Evolutionary conservation across 2,888 invertebrate species (phyloP).

Genomic region (Xanthorhoe designata): DNA sequence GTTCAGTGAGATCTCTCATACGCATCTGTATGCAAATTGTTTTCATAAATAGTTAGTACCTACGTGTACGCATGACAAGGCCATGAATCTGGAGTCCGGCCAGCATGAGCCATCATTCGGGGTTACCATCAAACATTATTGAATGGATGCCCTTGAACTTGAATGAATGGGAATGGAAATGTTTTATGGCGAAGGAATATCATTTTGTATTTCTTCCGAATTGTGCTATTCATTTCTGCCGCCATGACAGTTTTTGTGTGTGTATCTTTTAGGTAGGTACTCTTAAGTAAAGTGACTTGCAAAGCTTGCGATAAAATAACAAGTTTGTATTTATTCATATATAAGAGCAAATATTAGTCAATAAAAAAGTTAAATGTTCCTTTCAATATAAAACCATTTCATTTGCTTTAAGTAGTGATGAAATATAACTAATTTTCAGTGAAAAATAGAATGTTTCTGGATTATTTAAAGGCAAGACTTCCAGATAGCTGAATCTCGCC

Average conservation of each 20-base stretch:
- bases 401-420: background rate
- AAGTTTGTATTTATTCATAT: background rate
- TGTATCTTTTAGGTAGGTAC: background rate
- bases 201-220: slow-evolving; percentile 4
- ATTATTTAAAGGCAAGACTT: background rate
- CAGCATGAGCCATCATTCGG: slow-evolving; percentile 58
- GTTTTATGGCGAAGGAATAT: slow-evolving; percentile 16
- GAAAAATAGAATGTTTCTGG: background rate
- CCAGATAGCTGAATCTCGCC: slow-evolving; percentile 2
- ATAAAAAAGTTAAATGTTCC: too few relatives aligned
- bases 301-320: background rate
- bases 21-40: slow-evolving; percentile 71
- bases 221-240: background rate
- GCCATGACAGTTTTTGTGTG: background rate
- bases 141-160: slow-evolving; percentile 37
- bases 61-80: slow-evolving; percentile 68
- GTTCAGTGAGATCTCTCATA: slow-evolving; percentile 57
- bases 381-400: background rate
- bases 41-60: slow-evolving; percentile 68
- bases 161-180: slow-evolving; percentile 19
- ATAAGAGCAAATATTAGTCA: too few relatives aligned
- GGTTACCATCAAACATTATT: slow-evolving; percentile 57
- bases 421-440: background rate
- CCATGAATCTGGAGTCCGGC: slow-evolving; percentile 69
- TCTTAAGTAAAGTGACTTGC: background rate